phyloP scores from a whole-genome alignment of 1,140 invertebrate genomes.

The Mycetomoellerius zeteki region DNA sequence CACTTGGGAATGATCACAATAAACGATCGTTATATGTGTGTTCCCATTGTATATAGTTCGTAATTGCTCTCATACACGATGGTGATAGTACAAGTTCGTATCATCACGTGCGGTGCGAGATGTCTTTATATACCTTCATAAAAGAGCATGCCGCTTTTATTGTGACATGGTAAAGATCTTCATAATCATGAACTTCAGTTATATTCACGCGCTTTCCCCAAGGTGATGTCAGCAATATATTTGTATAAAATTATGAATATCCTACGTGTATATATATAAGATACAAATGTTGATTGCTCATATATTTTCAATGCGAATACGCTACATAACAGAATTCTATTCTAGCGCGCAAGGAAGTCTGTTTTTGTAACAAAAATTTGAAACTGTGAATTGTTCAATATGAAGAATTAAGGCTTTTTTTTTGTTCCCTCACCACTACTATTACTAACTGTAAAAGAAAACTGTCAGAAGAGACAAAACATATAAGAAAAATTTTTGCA shows the following conservation, averaged over 20 bases:
- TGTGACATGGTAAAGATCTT: constrained; percentile 24
- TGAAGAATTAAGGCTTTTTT: neutral
- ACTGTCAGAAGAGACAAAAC: too few species aligned
- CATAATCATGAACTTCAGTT: neutral
- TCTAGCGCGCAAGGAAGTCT: neutral
- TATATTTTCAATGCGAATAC: neutral
- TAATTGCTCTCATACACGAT: constrained; percentile 34
- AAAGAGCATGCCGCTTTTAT: constrained; percentile 36
- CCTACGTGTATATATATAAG: neutral
- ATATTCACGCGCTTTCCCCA: constrained; percentile 9
- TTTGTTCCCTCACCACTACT: too few species aligned
- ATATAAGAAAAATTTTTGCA: neutral
- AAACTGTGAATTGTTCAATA: neutral
- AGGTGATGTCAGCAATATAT: neutral
- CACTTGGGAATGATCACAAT: constrained; percentile 2
- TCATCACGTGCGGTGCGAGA: constrained; percentile 1
- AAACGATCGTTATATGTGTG: neutral
- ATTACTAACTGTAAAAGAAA: too few species aligned
- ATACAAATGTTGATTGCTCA: neutral
- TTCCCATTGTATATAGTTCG: neutral
- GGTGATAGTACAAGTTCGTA: constrained; percentile 4
- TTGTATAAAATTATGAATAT: neutral
- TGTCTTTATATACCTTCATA: constrained; percentile 44
- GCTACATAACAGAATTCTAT: neutral
- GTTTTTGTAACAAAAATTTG: neutral